Conservation (phyloP, 37 sponge, comb jelly and placozoan genomes). For the Cliona cf. orientalis region DNA sequence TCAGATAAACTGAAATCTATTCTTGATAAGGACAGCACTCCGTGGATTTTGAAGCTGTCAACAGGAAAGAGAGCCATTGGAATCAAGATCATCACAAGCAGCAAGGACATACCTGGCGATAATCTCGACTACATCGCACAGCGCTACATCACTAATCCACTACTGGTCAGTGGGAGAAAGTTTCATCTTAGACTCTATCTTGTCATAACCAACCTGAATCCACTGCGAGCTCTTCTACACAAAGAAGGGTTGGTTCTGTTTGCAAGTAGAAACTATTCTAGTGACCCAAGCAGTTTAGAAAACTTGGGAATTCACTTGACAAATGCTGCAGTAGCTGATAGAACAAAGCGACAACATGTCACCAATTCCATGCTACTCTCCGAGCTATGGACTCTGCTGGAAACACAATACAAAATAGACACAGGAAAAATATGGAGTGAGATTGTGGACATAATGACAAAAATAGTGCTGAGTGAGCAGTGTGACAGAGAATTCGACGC, state of each 20-base stretch:
- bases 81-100: constrained; percentile 47
- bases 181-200: constrained; percentile 88
- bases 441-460: constrained; percentile 66
- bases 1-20: constrained; percentile 11
- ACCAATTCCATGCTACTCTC: constrained; percentile 81
- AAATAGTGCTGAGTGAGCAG: constrained; percentile 79
- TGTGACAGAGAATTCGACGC: constrained; percentile 66
- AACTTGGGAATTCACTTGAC: constrained; percentile 78
- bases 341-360: constrained; percentile 46
- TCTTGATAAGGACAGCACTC: constrained; percentile 18
- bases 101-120: constrained; percentile 50
- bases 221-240: constrained; percentile 78
- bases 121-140: constrained; percentile 65
- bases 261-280: constrained; percentile 77
- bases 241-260: constrained; percentile 88
- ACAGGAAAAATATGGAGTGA: constrained; percentile 37
- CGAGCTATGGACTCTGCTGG: constrained; percentile 63
- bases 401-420: constrained; percentile 33
- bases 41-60: constrained; percentile 92
- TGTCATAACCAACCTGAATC: constrained; percentile 76
- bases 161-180: constrained; percentile 75
- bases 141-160: constrained; percentile 75
- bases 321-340: constrained; percentile 92
- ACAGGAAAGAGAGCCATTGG: constrained; percentile 83
- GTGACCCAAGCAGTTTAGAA: constrained; percentile 7